Evolutionary conservation across 2,888 invertebrate species (phyloP).

Genomic region (Scaptomyza polygonia): DNA sequence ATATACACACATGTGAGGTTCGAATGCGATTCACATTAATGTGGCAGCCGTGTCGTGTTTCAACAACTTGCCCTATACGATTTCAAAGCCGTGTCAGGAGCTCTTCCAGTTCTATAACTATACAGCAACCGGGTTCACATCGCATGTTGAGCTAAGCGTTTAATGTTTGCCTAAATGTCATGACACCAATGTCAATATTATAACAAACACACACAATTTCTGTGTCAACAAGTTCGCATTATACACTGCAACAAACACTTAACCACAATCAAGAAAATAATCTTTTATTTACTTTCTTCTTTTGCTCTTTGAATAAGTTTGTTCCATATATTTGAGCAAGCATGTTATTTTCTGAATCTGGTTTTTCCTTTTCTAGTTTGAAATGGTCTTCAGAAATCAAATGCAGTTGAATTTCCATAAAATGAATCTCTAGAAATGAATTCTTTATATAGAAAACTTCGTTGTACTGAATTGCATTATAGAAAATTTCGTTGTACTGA

Average conservation of each 20-base stretch:
- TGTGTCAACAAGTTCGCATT: conserved; percentile 71
- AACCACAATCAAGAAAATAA: neutral
- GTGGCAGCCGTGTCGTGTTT: conserved; percentile 61
- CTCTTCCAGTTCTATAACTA: conserved; percentile 20
- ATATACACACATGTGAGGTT: conserved; percentile 40
- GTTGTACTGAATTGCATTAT: no score
- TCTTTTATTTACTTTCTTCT: neutral
- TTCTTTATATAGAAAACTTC: no score
- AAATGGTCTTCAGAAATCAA: neutral
- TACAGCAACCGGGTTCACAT: conserved; percentile 20
- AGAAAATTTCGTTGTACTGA: no score
- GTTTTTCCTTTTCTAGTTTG: neutral
- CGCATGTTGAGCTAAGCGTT: conserved; percentile 69
- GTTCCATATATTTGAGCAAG: no score
- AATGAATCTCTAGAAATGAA: no score
- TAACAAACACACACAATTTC: conserved; percentile 57
- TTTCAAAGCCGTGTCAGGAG: conserved; percentile 21
- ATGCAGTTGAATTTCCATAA: no score
- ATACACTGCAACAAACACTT: conserved; percentile 43
- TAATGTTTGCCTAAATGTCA: conserved; percentile 75
- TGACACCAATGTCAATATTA: conserved; percentile 77
- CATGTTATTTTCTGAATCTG: no score
- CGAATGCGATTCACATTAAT: conserved; percentile 64
- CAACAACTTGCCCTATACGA: conserved; percentile 42
- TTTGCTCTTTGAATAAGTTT: neutral